Percentiles rank a stretch among this genome's conserved stretches.
Evolutionary conservation across 2,113 vertebrate genomes (phyloP).

Genomic region (Todiramphus chloris): DNA sequence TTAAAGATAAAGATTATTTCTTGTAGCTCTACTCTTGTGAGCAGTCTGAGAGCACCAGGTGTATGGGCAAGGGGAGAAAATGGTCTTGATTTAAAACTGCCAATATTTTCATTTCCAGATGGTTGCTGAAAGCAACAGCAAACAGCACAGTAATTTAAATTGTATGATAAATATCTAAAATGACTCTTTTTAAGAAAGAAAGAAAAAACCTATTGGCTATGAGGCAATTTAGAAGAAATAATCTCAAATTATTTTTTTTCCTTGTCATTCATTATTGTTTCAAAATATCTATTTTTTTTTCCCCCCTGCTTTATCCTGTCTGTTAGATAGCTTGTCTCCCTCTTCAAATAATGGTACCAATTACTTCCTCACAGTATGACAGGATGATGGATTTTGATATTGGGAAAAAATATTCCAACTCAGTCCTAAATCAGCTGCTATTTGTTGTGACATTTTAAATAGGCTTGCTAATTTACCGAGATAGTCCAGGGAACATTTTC

Average conservation of each 20-base stretch:
- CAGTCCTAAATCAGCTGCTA: not conserved
- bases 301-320: not conserved
- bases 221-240: not conserved
- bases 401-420: not conserved
- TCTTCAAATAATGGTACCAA: not conserved
- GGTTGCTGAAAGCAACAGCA: slow-evolving; percentile 5
- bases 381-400: not conserved
- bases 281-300: not conserved
- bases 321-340: not conserved
- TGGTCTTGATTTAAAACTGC: not conserved
- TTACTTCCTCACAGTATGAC: not conserved
- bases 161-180: not conserved
- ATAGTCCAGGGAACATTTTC: not conserved
- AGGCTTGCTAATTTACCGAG: not conserved
- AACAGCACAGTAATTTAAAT: not conserved
- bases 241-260: not conserved
- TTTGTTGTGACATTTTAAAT: not conserved
- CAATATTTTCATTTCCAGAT: slow-evolving; percentile 20
- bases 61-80: not conserved
- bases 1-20: not conserved
- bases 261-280: not conserved
- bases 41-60: not conserved
- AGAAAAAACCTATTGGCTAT: not conserved
- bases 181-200: not conserved
- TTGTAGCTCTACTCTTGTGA: not conserved